Base-by-base conservation (phyloP, 1,140 invertebrate genomes). In the Delia radicum region DNA sequence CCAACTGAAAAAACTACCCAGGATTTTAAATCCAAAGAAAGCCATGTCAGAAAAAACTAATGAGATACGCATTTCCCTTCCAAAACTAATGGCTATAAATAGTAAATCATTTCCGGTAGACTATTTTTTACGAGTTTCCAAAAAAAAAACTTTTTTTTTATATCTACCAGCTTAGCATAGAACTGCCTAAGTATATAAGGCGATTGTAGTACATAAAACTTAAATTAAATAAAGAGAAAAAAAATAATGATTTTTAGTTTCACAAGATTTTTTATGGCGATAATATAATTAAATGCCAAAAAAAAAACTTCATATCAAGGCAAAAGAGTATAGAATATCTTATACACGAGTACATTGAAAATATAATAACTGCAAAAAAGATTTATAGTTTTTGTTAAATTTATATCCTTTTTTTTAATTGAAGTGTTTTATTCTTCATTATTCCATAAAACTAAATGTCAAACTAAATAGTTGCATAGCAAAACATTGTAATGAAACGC, bases 221-320 rank as follows among this genome's bases (percentile, higher is more conserved):
- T 37, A 37, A 3, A 7, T 13, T 37, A 37, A 37, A 37, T 10
- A n/a, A 3, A 37, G 13, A 37, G 33, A 37, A 37, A 3, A 37
- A 37, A 37, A 37, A 37, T 37, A 55, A 5, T 55, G 42, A 48
- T 48, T 48, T 48, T 48, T 48, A 48, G 42, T 48, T 48, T 33
- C 31, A 5, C 31, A 63, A 26, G 15, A 15, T 65, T 10, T 31
- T 63, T 67, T 67, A 67, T 31, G 63, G 65, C 65, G 65, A 69
- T 69, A 69, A 69, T 69, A 69, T 69, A 69, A 69, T 69, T 69
- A 69, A 69, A 37, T 33, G 21, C 29, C 29, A 29, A 67, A n/a
- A 67, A 67, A 31, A 26, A 3, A 12, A 3, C 48, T 21, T 24
- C 15, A 69, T 33, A 15, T 2, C 29, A 21, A 21, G 62, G 29